Evolutionary conservation across 92 coral and sea anemone species (phyloP), one percentile per base, ranked within the genome.

Genomic region (Muricea muricata): DNA sequence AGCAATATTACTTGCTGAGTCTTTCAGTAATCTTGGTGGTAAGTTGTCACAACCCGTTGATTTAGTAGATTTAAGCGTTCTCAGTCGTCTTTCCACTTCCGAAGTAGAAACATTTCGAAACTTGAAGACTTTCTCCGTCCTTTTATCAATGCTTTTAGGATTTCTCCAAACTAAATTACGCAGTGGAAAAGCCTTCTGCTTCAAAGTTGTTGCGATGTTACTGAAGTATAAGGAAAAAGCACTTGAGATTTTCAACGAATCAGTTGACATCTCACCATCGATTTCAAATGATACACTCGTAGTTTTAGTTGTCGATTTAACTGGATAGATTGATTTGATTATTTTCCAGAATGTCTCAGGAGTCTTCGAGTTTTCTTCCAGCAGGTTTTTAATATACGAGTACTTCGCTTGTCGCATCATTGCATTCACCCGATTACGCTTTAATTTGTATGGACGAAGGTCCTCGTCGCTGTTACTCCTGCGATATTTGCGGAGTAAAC

Each of bases 381-480:
- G 15, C 42, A 68, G 75, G 15, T 68, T 68, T 32, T 68, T 68
- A 47, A 30, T 68, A 23, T 68, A 68, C 42, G 75, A 68, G 47
- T 52, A 70, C 52, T 70, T 70, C 47, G 77, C 77, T 37, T 70
- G 77, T 1, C 77, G 52, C 31, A 70, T 17, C 77, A 35, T 7
- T 17, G 77, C 40, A 39, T 70, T 70, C 21, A 70, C 77, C 77
- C 24, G 37, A 37, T 70, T 70, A 33, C 77, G 48, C 77, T 70
- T 70, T 33, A 70, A 25, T 70, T 70, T 70, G 20, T 70, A 70
- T 29, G 77, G 28, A 32, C 40, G 77, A 35, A 70, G 40, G 54
- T 70, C 77, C 77, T 70, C 77, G 52, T 70, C 52, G n/a, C n/a
- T 70, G 77, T 1, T 70, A 25, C 54, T 70, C 77, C 77, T 70